These are phyloP conservation scores for Lytechinus pictus DNA, from an alignment of 35 echinoderm and acorn worm species.

Conservation along the genomic window DNA sequence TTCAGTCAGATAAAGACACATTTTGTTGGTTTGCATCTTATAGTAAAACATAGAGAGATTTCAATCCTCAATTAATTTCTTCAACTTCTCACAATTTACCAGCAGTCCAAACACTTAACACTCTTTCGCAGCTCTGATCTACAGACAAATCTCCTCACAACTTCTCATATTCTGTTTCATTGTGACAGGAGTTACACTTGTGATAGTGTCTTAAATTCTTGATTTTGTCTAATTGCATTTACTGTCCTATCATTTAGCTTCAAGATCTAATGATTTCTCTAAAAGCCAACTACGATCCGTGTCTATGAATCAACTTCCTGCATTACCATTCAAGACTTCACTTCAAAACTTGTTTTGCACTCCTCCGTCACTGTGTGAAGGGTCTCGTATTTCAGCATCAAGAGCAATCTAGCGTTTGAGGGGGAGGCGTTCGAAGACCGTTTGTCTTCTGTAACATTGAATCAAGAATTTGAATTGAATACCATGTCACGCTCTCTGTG, in stretches of 20 bases:
- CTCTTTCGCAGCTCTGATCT: not conserved
- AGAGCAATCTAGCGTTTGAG: conserved; percentile 4
- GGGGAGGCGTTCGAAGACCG: not conserved
- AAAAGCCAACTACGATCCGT: not conserved
- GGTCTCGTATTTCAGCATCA: not conserved
- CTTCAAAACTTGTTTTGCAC: not conserved
- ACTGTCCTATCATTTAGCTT: not conserved
- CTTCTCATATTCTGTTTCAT: not conserved
- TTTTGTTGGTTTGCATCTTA: too few species aligned
- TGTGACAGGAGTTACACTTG: not conserved
- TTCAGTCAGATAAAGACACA: too few species aligned
- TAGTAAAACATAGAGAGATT: too few species aligned
- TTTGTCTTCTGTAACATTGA: not conserved
- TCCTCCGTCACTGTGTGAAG: not conserved
- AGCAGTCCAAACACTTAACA: not conserved
- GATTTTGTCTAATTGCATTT: not conserved
- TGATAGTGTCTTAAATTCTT: not conserved
- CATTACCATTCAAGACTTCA: not conserved
- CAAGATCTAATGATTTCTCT: not conserved
- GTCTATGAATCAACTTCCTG: conserved; percentile 11
- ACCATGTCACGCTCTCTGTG: conserved; percentile 7
- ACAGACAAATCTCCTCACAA: not conserved
- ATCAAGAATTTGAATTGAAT: not conserved
- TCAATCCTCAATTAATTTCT: not conserved
- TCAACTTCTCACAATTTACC: not conserved